Evolutionary conservation across 2,888 invertebrate species (phyloP), one percentile per base, ranked within the genome.

Genomic region (Megastigmus dorsalis): DNA sequence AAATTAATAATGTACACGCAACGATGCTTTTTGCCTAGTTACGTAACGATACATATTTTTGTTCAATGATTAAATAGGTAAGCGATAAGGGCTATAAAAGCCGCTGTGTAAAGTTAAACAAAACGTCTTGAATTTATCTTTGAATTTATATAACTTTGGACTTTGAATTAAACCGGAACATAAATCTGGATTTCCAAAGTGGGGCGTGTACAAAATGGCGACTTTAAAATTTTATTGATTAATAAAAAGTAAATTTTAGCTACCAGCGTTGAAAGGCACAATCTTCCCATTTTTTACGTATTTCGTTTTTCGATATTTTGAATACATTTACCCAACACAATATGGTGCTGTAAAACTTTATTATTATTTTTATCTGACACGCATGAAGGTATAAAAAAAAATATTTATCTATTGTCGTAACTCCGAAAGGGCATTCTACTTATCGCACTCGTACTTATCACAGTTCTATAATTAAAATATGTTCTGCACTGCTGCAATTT

Each of bases 41-140:
- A 4, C 26, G 23, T 26, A 48, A 48, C 13, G 13, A 26, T n/a
- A n/a, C 10, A 48, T 48, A 13, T 48, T 26, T 48, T 48, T 5
- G 26, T 43, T 3, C n/a, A n/a, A n/a, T n/a, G n/a, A n/a, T n/a
- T n/a, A n/a, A n/a, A n/a, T n/a, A n/a, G n/a, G n/a, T n/a, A n/a
- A n/a, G n/a, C n/a, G 43, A 28, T 33, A 33, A 7, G 15, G 13
- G 10, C 33, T 28, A 33, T 20, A 33, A 55, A n/a, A 55, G 13
- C 26, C 33, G 9, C 23, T 55, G 26, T 33, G 7, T 55, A 30
- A 33, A 55, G 18, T 18, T 28, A 28, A 52, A 55, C 33, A 30
- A 55, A 55, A 18, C 18, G 33, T 33, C 33, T 55, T 55, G 33
- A 55, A 55, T 55, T 33, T 33, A 55, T 55, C 33, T 55, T 13